A percentile compares a stretch with the other conserved stretches of the same genome.
These are phyloP conservation scores for Drosophila pseudotakahashii DNA, from an alignment of 2,888 invertebrate genomes.

Conservation along the genomic window DNA sequence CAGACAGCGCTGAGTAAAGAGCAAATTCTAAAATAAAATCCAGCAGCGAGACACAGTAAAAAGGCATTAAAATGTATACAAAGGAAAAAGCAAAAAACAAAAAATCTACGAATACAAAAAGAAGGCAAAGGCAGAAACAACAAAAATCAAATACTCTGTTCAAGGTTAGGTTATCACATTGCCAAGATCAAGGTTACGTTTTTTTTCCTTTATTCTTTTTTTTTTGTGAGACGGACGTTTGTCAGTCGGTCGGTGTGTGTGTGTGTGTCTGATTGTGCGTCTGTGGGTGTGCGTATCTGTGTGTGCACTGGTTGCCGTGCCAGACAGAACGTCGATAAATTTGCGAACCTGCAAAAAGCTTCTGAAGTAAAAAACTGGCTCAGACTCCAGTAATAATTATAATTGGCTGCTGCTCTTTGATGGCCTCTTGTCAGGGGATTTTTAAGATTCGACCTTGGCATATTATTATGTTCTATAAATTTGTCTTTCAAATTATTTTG, in stretches of 20 bases:
- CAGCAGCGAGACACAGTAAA: slow-evolving; percentile 51
- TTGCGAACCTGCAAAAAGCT: slow-evolving; percentile 37
- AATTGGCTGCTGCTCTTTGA: slow-evolving; percentile 6
- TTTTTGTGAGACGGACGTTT: slow-evolving; percentile 55
- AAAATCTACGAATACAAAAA: slow-evolving; percentile 29
- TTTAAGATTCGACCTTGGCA: neutral
- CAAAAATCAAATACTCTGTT: slow-evolving; percentile 70
- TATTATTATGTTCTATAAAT: neutral
- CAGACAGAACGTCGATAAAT: slow-evolving; percentile 74
- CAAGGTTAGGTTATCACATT: slow-evolving; percentile 83
- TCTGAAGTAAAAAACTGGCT: slow-evolving; percentile 40
- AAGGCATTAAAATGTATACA: slow-evolving; percentile 66
- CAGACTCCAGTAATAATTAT: slow-evolving; percentile 28
- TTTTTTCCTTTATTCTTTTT: slow-evolving; percentile 15
- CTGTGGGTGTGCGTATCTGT: slow-evolving; percentile 9
- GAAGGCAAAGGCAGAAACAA: slow-evolving; percentile 33
- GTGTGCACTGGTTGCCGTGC: slow-evolving; percentile 38
- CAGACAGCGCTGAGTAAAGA: slow-evolving; percentile 59
- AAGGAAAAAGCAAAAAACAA: slow-evolving; percentile 36
- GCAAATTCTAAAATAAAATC: slow-evolving; percentile 49
- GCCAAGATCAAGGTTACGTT: slow-evolving; percentile 81
- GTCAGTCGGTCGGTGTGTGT: slow-evolving; percentile 53
- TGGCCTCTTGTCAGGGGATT: neutral
- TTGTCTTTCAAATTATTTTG: neutral
- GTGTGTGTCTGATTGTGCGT: slow-evolving; percentile 8